A percentile compares a stretch with the other conserved stretches of the same genome.
These are phyloP conservation scores for Odontophorus gujanensis DNA, from an alignment of 2,113 vertebrate species.

Conservation along the genomic window DNA sequence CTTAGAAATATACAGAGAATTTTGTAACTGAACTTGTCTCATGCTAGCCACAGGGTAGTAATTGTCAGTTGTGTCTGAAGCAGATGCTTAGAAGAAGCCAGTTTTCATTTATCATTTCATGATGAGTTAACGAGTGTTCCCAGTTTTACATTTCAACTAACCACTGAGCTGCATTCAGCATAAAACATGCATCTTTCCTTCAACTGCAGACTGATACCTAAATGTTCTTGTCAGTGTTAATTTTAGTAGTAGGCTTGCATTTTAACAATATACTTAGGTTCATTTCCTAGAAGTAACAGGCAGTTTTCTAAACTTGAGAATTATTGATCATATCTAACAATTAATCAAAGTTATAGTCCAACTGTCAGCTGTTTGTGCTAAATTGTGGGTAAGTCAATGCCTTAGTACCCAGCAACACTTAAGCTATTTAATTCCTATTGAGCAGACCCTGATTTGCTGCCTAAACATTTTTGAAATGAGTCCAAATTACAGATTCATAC, in stretches of 20 bases:
- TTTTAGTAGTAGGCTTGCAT: background rate
- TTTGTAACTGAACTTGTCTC: background rate
- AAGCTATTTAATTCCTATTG: background rate
- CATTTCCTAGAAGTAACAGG: background rate
- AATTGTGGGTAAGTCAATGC: background rate
- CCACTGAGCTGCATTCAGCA: background rate
- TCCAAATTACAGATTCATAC: background rate
- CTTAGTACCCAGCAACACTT: background rate
- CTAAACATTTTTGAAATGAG: background rate
- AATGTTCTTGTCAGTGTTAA: background rate
- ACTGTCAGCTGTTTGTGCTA: background rate
- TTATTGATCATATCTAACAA: background rate
- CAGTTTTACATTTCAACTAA: background rate
- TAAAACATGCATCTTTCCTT: background rate
- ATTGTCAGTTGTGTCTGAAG: too few species aligned
- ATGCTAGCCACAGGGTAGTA: accelerated
- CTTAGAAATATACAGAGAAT: background rate
- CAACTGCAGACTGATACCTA: background rate
- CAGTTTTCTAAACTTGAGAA: background rate
- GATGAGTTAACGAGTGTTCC: background rate
- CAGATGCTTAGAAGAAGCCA: background rate
- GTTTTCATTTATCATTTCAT: background rate
- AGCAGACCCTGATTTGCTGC: background rate
- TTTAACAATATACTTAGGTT: background rate
- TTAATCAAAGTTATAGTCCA: background rate